Evolutionary conservation across 2,797 vertebrate genomes (phyloP), one percentile per base, ranked within the genome.

Genomic region (Protosalanx chinensis): DNA sequence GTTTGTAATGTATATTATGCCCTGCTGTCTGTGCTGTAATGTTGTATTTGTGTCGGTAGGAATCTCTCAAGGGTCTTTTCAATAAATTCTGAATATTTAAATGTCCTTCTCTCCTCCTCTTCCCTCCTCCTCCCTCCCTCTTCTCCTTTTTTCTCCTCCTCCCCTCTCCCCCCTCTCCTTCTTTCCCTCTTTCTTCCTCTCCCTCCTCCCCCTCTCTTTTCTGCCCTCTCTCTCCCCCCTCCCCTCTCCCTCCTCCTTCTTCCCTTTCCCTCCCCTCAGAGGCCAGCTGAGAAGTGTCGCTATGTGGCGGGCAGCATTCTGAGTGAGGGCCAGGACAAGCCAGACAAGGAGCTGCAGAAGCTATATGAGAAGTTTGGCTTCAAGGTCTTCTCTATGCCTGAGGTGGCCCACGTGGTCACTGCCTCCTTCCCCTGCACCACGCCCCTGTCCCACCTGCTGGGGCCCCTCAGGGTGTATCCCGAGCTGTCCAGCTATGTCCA

Each of bases 381-480:
- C 89, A 95, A 93, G 86, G 88, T 98, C 78, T 95, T 96, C 88
- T 94, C 92, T 68, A 93, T 98, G 78, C 97, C 97, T 0, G 94
- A 95, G 79, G 95, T 97, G 79, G 96, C 92, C 86, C 95, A 98
- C 0, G 96, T 95, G 20, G 96, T 99, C 77, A 96, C 93, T 77
- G 91, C 96, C 13, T 90, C 85, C 70, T 98, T 99, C 85, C 95
- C 96, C 0, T 92, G 91, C 89, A 94, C 93, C 69, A 97, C 95
- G 0, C 85, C 93, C 0, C 78, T 98, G 71, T 98, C 97, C 70
- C 84, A 96, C 70, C 89, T 95, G 76, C 84, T 99, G 83, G 96
- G 93, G 10, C 80, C 94, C 12, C 91, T 89, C 82, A 93, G 93
- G 68, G 97, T 98, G 77, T 96, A 97, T 85, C 94, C 95, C 13